These are phyloP conservation scores for Apodemia mormo DNA, from an alignment of 2,888 invertebrate species.

Conservation along the genomic window DNA sequence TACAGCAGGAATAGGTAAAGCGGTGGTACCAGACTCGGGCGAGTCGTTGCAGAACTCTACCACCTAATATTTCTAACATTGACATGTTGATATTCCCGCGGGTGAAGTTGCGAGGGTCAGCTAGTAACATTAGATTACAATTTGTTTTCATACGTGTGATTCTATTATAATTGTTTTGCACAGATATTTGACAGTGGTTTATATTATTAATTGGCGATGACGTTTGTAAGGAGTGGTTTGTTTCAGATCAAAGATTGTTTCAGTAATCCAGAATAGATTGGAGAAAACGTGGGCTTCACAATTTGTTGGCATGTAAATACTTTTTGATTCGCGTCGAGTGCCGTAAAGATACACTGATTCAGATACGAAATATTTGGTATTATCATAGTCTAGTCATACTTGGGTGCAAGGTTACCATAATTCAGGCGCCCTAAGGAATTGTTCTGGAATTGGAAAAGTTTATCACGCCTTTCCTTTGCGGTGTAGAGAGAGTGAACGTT, in stretches of 20 bases:
- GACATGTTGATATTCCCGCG: too few relatives aligned
- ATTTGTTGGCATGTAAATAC: conserved; percentile 7
- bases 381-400: neutral
- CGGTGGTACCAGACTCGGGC: too few relatives aligned
- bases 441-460: too few relatives aligned
- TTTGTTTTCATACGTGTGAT: too few relatives aligned
- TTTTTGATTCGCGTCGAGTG: conserved; percentile 8
- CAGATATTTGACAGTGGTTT: neutral
- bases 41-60: too few relatives aligned
- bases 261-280: neutral
- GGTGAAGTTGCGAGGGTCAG: too few relatives aligned
- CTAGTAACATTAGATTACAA: too few relatives aligned
- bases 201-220: neutral
- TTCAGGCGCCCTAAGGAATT: too few relatives aligned
- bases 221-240: neutral
- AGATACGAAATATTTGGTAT: conserved; percentile 2
- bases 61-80: too few relatives aligned
- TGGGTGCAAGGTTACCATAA: neutral
- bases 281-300: conserved; percentile 10
- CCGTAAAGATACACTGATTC: neutral
- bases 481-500: too few relatives aligned
- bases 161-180: neutral
- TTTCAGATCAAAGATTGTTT: conserved; percentile 5
- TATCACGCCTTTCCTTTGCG: too few relatives aligned
- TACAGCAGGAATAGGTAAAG: too few relatives aligned